Conservation (phyloP, 2,888 invertebrate species). For the Heliconius charithonia region DNA sequence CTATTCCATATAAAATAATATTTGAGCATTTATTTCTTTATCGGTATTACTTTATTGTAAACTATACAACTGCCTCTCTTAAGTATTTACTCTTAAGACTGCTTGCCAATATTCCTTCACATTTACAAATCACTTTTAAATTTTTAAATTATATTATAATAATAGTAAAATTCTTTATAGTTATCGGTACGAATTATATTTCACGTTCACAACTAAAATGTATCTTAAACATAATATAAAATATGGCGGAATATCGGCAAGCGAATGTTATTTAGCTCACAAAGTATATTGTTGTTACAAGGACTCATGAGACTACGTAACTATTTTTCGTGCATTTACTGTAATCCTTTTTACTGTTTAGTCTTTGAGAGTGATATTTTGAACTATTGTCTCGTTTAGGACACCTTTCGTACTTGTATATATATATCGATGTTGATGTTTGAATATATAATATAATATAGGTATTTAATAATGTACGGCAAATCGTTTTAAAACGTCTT, state of each 20-base stretch:
- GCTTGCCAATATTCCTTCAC: slow-evolving; percentile 62
- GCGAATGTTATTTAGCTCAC: slow-evolving; percentile 66
- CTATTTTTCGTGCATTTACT: slow-evolving; percentile 84
- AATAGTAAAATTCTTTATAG: not conserved
- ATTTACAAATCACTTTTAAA: slow-evolving; percentile 1
- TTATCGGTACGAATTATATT: not conserved
- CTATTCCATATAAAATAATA: not conserved
- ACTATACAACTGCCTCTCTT: slow-evolving; percentile 57
- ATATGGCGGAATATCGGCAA: slow-evolving; percentile 57
- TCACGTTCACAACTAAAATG: not conserved
- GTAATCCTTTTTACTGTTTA: slow-evolving; percentile 79
- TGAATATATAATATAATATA: slow-evolving; percentile 64
- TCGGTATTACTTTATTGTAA: not conserved
- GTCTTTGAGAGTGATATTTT: slow-evolving; percentile 79
- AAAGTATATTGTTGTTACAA: slow-evolving; percentile 69
- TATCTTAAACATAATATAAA: not conserved
- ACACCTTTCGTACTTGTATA: slow-evolving; percentile 55
- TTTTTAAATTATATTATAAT: not conserved
- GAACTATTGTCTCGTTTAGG: slow-evolving; percentile 65
- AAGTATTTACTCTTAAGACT: slow-evolving; percentile 59
- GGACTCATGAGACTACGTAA: slow-evolving; percentile 74
- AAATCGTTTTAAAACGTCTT: slow-evolving; percentile 37
- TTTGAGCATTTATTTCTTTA: slow-evolving; percentile 21
- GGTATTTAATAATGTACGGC: slow-evolving; percentile 48
- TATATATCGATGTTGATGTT: slow-evolving; percentile 59